Percentiles rank a stretch among this genome's conserved stretches.
These are phyloP conservation scores for Anthophora plumipes DNA, from an alignment of 2,888 invertebrate genomes.

Conservation along the genomic window DNA sequence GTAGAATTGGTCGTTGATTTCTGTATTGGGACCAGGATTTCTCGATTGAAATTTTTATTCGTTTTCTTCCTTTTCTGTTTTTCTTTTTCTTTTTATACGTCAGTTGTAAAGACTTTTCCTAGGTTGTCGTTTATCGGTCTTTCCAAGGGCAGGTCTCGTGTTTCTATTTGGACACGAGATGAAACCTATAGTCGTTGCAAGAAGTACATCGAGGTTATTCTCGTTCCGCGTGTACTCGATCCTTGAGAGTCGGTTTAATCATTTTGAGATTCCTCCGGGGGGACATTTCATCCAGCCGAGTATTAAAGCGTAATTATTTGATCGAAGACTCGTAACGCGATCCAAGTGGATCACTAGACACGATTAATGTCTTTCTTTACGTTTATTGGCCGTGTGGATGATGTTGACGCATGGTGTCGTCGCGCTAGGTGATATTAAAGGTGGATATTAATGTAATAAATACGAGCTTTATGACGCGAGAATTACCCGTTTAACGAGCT, in stretches of 20 bases:
- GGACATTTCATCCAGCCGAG: constrained; percentile 22
- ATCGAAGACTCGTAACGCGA: constrained; percentile 20
- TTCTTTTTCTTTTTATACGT: background rate
- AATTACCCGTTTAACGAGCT: constrained; percentile 7
- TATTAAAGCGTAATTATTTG: constrained; percentile 35
- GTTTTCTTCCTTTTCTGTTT: too few species aligned
- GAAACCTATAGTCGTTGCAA: constrained; percentile 21
- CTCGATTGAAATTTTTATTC: background rate
- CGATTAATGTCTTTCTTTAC: constrained; percentile 48
- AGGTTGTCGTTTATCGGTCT: background rate
- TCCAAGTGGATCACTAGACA: constrained; percentile 2
- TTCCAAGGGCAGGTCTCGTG: constrained; percentile 15
- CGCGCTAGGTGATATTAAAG: background rate
- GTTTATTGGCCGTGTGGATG: constrained; percentile 12
- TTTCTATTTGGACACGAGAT: constrained; percentile 5
- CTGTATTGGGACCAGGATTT: constrained; percentile 18
- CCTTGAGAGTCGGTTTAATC: constrained; percentile 21
- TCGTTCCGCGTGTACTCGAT: constrained; percentile 2
- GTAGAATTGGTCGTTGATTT: constrained; percentile 34
- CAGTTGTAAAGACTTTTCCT: background rate
- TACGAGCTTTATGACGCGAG: constrained; percentile 27
- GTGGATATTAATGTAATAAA: constrained; percentile 42
- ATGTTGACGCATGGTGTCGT: background rate
- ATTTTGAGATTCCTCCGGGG: constrained; percentile 23
- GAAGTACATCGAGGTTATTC: background rate